These are phyloP conservation scores for Caenorhabditis virilis DNA, from an alignment of 2,888 invertebrate species.

Conservation along the genomic window DNA sequence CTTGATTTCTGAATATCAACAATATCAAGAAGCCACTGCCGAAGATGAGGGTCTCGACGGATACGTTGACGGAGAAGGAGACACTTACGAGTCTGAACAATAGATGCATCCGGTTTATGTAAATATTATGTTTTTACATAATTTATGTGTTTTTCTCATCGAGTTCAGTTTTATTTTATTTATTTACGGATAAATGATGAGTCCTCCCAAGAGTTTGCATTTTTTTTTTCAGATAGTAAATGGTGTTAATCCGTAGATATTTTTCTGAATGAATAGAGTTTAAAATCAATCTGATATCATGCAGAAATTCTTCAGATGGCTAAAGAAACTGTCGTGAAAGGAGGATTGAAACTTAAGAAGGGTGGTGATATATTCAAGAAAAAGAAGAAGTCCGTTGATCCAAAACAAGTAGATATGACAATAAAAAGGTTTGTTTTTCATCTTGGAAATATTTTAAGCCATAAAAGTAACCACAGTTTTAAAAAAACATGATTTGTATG, in stretches of 20 bases:
- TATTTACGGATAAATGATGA: slow-evolving; percentile 22
- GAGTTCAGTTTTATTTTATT: slow-evolving; percentile 1
- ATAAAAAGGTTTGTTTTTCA: slow-evolving; percentile 32
- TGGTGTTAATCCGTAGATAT: slow-evolving; percentile 1
- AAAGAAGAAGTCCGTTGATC: slow-evolving; percentile 46
- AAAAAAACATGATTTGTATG: too few species aligned
- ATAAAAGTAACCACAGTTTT: too few species aligned
- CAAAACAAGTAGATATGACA: slow-evolving; percentile 45
- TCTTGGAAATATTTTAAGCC: too few species aligned
- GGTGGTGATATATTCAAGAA: slow-evolving; percentile 46
- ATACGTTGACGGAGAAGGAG: slow-evolving; percentile 30
- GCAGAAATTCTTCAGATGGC: slow-evolving; percentile 10
- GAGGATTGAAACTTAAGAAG: slow-evolving; percentile 55
- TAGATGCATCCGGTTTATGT: slow-evolving; percentile 7
- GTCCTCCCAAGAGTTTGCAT: too few species aligned
- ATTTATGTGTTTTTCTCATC: slow-evolving; percentile 18
- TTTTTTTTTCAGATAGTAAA: too few species aligned
- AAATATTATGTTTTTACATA: slow-evolving; percentile 9
- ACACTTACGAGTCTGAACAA: slow-evolving; percentile 35
- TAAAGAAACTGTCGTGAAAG: slow-evolving; percentile 49
- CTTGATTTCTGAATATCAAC: slow-evolving; percentile 82
- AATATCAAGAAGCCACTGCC: slow-evolving; percentile 78
- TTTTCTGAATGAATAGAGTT: background rate
- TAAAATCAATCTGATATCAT: background rate
- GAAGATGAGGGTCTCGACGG: slow-evolving; percentile 34